Conservation (phyloP, 2,797 vertebrate genomes). For the Lepilemur ruficaudatus region DNA sequence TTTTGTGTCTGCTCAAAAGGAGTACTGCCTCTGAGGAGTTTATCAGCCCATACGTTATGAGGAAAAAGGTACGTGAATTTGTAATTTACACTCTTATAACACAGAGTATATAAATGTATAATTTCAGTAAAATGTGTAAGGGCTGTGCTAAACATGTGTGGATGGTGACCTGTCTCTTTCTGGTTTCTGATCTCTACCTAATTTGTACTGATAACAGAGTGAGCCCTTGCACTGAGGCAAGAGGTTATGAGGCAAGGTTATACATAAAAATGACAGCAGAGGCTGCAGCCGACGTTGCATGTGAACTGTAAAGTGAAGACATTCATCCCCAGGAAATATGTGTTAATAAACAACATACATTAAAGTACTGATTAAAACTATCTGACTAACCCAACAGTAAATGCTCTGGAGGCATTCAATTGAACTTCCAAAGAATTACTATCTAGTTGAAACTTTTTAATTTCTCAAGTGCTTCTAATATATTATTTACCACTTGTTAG, state of each 20-base stretch:
- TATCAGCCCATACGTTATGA: background rate
- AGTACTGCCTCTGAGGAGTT: background rate
- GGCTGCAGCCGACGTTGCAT: background rate
- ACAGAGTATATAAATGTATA: background rate
- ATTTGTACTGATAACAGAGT: background rate
- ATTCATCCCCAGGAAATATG: conserved; percentile 58
- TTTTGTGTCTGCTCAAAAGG: background rate
- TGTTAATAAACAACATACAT: conserved; percentile 48
- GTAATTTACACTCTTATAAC: background rate
- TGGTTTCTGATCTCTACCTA: background rate
- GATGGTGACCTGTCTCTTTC: background rate
- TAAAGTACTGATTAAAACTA: conserved; percentile 63
- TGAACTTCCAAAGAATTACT: conserved; percentile 65
- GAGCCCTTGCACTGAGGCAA: background rate
- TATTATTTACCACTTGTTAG: conserved; percentile 59
- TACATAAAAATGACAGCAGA: background rate
- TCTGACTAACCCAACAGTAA: conserved; percentile 43
- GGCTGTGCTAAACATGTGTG: background rate
- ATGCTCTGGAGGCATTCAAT: conserved; percentile 48
- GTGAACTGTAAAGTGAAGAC: background rate
- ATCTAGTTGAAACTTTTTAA: conserved; percentile 63
- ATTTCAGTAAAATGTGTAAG: background rate
- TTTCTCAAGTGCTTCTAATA: conserved; percentile 59
- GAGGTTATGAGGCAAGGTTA: background rate
- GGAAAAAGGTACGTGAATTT: background rate